phyloP scores from a whole-genome alignment of 2,113 vertebrate genomes.

The Phyllostomus hastatus region DNA sequence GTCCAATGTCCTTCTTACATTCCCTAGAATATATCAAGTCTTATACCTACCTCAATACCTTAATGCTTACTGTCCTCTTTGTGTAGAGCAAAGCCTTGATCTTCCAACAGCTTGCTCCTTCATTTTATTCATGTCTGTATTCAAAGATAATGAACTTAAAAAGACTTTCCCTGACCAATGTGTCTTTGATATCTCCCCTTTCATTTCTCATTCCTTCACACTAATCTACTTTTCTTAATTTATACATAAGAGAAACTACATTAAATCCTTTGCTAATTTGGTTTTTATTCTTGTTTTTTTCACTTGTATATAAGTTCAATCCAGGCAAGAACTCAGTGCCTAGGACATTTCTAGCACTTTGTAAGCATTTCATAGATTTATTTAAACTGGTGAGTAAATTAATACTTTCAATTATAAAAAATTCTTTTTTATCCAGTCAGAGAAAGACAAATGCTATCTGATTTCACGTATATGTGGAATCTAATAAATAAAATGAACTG shows the following conservation, averaged over 20 bases:
- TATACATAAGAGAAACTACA: not conserved
- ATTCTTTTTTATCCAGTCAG: not conserved
- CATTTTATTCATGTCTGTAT: conserved; percentile 37
- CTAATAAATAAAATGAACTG: too few species aligned
- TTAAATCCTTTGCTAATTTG: not conserved
- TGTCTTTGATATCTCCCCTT: not conserved
- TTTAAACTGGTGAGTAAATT: not conserved
- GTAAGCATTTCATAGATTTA: not conserved
- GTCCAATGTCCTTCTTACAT: not conserved
- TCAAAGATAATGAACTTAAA: conserved; percentile 43
- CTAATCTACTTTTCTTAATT: not conserved
- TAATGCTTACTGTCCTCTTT: conserved; percentile 7
- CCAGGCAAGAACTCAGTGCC: not conserved
- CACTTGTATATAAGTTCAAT: not conserved
- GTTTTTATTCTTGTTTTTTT: not conserved
- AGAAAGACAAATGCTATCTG: too few species aligned
- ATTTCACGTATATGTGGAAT: too few species aligned
- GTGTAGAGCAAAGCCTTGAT: conserved; percentile 37
- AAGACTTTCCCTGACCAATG: not conserved
- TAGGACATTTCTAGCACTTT: not conserved
- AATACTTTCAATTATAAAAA: not conserved
- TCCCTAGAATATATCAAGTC: not conserved
- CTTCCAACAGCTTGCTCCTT: not conserved
- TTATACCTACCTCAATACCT: not conserved
- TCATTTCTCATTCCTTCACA: conserved; percentile 23